Base-by-base conservation (phyloP, 2,797 vertebrate genomes). In the Spheniscus humboldti region DNA sequence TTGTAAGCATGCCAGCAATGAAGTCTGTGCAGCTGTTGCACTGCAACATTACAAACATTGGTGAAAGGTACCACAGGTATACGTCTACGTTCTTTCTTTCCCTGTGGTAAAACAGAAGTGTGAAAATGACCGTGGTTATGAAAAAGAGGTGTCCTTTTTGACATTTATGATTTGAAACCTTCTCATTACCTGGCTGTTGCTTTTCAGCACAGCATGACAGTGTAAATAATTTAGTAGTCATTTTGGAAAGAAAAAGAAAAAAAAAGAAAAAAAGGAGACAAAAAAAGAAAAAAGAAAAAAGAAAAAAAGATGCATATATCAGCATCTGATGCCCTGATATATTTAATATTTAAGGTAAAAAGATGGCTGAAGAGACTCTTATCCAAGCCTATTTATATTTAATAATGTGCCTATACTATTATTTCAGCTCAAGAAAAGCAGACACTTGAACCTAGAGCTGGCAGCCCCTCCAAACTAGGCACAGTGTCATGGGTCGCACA, bases 271-370 rank as follows among this genome's bases (percentile, higher is more conserved):
- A 4, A 9, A 35, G 11, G 47, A 53, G 47, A 35, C 41, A 24
- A 10, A 19, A 16, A 35, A 57, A 33, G 53, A 0, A 3, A 31
- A 31, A 28, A 37, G 11, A 17, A 15, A 11, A 1, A 23, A 17
- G 7, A 18, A 25, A 56, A 37, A 20, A 41, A 55, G 6, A 28
- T 23, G 8, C 6, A 27, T 35, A 2, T 50, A 57, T 53, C 19
- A 57, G 8, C 33, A 16, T 31, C n/a, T 55, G 63, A 57, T 27
- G 7, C 6, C 17, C 8, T n/a, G 39, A 28, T 28, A 35, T 11
- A 53, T 60, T 80, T 92, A 11, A n/a, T 62, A 53, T 63, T 67
- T 76, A 35, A 74, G 14, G 18, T 33, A 60, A 67, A 77, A 72
- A 66, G 14, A 37, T 37, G 6, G 6, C 30, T 82, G 19, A 92